Conservation (phyloP, 2,113 vertebrate species). For the Anhinga rufa region DNA sequence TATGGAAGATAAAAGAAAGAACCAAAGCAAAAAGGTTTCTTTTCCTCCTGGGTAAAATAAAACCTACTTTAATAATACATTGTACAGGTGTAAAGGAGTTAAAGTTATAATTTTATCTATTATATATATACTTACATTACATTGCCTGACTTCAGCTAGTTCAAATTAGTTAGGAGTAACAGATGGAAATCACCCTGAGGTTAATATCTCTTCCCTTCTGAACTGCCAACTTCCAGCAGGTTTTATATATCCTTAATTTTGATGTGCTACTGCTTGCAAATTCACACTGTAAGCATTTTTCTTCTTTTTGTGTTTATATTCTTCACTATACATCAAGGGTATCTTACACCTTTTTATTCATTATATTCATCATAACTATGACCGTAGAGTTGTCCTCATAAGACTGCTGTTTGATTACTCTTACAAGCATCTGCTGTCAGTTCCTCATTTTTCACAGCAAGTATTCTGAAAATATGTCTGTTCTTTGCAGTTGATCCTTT, state of each 20-base stretch:
- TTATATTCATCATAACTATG: not conserved
- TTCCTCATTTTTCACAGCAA: not conserved
- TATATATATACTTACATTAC: not conserved
- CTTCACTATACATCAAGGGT: not conserved
- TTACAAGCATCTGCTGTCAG: not conserved
- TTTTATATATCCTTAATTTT: conserved; percentile 20
- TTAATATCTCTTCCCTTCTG: conserved; percentile 22
- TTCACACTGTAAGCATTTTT: not conserved
- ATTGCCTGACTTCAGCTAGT: not conserved
- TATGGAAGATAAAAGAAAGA: not conserved
- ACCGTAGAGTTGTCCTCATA: not conserved
- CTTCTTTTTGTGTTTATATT: not conserved
- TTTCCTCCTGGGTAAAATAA: not conserved
- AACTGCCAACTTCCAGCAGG: not conserved
- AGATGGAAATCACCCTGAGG: conserved; percentile 32
- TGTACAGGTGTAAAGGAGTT: not conserved
- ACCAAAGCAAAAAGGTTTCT: not conserved
- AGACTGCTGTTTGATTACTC: not conserved
- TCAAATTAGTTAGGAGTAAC: conserved; percentile 5
- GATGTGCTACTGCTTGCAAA: not conserved
- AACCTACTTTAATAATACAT: not conserved
- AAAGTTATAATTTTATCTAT: not conserved
- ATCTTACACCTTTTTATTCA: not conserved
- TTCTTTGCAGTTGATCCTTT: not conserved
- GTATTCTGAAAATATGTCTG: not conserved